Conservation (phyloP, 1,140 invertebrate species). For the Drosophila kanapiae region DNA sequence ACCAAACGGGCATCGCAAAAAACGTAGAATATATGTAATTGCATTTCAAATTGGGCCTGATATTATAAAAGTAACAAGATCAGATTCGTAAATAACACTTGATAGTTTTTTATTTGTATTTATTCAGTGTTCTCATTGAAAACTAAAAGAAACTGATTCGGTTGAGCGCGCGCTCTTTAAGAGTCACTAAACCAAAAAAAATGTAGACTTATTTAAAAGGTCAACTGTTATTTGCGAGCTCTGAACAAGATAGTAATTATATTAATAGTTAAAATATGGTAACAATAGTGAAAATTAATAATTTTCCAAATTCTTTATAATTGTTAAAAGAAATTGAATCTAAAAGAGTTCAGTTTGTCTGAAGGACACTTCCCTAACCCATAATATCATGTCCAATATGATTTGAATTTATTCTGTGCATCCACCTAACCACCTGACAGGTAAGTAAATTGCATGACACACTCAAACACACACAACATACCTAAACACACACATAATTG, state of each 20-base stretch:
- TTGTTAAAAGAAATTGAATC: not conserved
- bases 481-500: constrained; percentile 39
- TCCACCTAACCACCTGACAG: constrained; percentile 24
- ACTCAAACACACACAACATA: constrained; percentile 36
- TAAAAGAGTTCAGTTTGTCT: not conserved
- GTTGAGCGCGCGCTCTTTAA: too few relatives aligned
- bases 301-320: not conserved
- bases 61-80: not conserved
- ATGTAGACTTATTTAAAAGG: too few relatives aligned
- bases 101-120: not conserved
- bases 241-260: not conserved
- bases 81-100: not conserved
- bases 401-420: not conserved
- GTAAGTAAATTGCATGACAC: constrained; percentile 74
- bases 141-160: too few relatives aligned
- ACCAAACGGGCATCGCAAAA: not conserved
- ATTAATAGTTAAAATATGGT: not conserved
- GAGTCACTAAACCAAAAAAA: too few relatives aligned
- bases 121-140: too few relatives aligned
- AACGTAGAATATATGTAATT: not conserved
- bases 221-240: not conserved
- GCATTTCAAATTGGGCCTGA: constrained; percentile 13
- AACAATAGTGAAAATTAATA: not conserved
- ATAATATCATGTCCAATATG: not conserved
- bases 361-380: not conserved